Conservation (phyloP, 23 tunicate genomes). For the Botrylloides violaceus region DNA sequence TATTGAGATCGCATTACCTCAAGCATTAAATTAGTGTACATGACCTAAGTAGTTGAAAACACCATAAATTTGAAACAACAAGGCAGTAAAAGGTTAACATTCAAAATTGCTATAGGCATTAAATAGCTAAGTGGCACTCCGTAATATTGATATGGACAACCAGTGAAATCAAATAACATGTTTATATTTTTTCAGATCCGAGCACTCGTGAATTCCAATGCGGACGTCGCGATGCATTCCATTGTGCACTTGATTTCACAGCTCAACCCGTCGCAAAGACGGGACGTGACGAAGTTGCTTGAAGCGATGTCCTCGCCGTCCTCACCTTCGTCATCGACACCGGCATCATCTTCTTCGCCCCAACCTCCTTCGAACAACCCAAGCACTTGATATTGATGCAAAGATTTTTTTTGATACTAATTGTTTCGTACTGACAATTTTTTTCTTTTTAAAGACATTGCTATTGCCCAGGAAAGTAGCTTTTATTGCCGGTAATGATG, state of each 20-base stretch:
- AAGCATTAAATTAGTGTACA: too few relatives aligned
- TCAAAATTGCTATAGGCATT: too few relatives aligned
- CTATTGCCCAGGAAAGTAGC: too few relatives aligned
- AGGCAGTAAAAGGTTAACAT: too few relatives aligned
- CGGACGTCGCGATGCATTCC: constrained; percentile 75
- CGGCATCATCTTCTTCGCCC: neutral
- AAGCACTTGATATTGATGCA: neutral
- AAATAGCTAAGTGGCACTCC: too few relatives aligned
- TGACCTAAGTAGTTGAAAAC: too few relatives aligned
- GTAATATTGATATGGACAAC: too few relatives aligned
- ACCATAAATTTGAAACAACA: too few relatives aligned
- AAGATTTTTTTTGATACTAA: neutral
- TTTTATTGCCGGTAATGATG: too few relatives aligned
- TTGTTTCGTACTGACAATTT: neutral
- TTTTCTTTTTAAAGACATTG: too few relatives aligned
- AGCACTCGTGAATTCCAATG: constrained; percentile 21
- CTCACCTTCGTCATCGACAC: neutral
- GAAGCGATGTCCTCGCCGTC: constrained; percentile 20
- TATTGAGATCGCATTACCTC: too few relatives aligned
- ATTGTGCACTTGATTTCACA: constrained; percentile 62
- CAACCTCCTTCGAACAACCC: neutral
- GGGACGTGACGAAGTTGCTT: constrained; percentile 38
- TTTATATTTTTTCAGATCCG: constrained; percentile 18
- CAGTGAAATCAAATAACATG: neutral
- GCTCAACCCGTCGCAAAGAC: constrained; percentile 36